Evolutionary conservation across 2,113 vertebrate genomes (phyloP).

Genomic region (Xiphophorus couchianus): DNA sequence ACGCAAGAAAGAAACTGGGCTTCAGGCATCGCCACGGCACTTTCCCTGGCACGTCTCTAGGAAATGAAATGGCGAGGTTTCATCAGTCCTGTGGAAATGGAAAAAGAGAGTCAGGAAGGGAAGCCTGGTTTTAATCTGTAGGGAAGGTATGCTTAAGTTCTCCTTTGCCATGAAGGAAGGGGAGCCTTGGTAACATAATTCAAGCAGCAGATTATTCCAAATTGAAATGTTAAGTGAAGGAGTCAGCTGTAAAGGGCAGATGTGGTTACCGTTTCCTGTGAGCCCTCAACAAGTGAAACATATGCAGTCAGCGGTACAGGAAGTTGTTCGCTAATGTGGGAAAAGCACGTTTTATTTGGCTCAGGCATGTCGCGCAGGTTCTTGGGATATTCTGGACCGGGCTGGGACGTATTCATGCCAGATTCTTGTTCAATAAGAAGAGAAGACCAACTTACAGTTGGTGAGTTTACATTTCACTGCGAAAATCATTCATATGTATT

Average conservation of each 20-base stretch:
- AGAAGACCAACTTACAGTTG: too few relatives aligned
- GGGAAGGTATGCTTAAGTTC: slow-evolving; percentile 34
- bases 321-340: neutral
- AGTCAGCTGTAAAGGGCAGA: neutral
- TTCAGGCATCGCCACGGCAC: slow-evolving; percentile 26
- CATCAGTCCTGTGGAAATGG: slow-evolving; percentile 65
- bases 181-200: slow-evolving; percentile 37
- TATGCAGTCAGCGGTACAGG: slow-evolving; percentile 7
- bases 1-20: slow-evolving; percentile 25
- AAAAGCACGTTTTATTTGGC: neutral
- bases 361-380: neutral
- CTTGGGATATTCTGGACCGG: neutral
- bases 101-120: slow-evolving; percentile 49
- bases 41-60: slow-evolving; percentile 57
- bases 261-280: slow-evolving; percentile 42
- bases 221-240: slow-evolving; percentile 50
- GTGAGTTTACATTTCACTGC: neutral
- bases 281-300: slow-evolving; percentile 31
- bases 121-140: slow-evolving; percentile 54
- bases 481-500: neutral
- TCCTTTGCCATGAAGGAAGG: slow-evolving; percentile 28
- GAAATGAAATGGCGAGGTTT: slow-evolving; percentile 64
- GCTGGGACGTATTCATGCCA: too few relatives aligned
- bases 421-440: too few relatives aligned
- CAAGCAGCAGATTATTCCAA: slow-evolving; percentile 41